phyloP scores from a whole-genome alignment of 2,113 vertebrate species.

The Thomomys bottae region DNA sequence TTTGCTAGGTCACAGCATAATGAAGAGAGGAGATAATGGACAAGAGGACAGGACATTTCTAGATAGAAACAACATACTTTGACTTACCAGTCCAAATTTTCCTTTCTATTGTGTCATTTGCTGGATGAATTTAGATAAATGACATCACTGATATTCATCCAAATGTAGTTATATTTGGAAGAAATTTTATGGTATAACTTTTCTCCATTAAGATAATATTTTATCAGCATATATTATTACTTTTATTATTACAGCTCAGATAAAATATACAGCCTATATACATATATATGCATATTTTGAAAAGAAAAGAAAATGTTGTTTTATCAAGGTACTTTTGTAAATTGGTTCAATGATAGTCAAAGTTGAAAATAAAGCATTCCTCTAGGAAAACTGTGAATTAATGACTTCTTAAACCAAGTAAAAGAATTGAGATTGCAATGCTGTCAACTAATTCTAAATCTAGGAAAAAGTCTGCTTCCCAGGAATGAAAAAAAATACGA shows the following conservation, averaged over 20 bases:
- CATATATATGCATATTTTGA: neutral
- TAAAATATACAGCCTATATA: neutral
- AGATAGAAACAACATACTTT: neutral
- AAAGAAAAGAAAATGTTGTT: neutral
- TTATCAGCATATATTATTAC: too few relatives aligned
- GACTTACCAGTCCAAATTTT: neutral
- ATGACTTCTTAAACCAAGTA: neutral
- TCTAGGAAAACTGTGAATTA: neutral
- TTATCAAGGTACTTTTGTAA: neutral
- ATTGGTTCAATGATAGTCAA: neutral
- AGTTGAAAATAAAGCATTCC: neutral
- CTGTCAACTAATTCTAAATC: neutral
- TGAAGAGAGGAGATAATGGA: fast-evolving
- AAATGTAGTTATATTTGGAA: neutral
- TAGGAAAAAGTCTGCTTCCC: neutral
- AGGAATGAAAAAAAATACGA: neutral
- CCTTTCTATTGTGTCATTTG: neutral
- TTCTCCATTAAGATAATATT: neutral
- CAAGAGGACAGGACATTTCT: neutral
- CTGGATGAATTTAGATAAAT: neutral
- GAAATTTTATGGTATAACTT: neutral
- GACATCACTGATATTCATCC: neutral
- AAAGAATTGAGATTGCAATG: neutral
- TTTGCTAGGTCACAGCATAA: neutral
- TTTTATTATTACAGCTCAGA: neutral